Conservation (phyloP, 2,888 invertebrate species). For the Agriopis marginaria region DNA sequence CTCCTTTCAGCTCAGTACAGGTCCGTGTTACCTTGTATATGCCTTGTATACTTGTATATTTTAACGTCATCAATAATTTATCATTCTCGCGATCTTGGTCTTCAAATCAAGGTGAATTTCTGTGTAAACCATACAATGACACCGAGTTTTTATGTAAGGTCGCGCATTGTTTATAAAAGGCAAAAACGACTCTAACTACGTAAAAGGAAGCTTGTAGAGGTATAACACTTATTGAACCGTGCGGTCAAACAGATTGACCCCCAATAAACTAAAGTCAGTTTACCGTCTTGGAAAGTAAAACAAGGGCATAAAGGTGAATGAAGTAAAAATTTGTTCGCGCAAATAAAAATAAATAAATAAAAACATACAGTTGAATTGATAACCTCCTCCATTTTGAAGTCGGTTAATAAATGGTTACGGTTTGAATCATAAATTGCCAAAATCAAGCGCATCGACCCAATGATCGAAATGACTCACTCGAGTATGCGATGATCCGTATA, state of each 20-base stretch:
- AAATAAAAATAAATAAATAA: no score
- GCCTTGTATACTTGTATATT: no score
- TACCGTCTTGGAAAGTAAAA: constrained; percentile 3
- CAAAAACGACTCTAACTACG: constrained; percentile 33
- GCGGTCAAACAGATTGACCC: constrained; percentile 21
- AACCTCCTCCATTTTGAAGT: no score
- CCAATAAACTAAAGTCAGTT: constrained; percentile 1
- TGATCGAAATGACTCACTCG: no score
- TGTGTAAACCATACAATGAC: constrained; percentile 39
- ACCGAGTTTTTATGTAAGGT: constrained; percentile 39
- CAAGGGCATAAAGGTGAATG: background rate
- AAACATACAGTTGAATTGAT: no score
- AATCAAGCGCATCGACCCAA: no score
- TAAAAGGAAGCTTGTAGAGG: constrained; percentile 26
- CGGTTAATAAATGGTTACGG: no score
- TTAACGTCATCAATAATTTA: background rate
- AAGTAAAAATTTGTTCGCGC: background rate
- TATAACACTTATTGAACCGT: constrained; percentile 16
- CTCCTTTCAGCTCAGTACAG: no score
- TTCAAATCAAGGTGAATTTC: constrained; percentile 41
- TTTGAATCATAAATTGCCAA: no score
- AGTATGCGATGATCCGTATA: no score
- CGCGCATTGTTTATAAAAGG: constrained; percentile 36
- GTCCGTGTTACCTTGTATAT: no score
- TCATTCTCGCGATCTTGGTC: constrained; percentile 28